These are phyloP conservation scores for Galerucella calmariensis DNA, from an alignment of 2,888 invertebrate genomes.

Conservation along the genomic window DNA sequence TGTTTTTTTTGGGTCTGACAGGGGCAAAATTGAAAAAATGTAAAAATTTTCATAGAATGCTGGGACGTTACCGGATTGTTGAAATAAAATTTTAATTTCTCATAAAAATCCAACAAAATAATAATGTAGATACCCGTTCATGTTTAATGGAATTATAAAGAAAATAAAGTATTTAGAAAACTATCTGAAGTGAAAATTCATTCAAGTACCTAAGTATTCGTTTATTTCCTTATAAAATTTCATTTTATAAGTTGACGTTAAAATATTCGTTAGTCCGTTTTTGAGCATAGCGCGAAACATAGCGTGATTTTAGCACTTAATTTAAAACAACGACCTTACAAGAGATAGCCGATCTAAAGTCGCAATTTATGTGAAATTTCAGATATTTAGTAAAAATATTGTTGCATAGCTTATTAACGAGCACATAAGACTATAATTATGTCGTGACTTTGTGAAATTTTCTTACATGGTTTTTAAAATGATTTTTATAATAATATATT, in stretches of 20 bases:
- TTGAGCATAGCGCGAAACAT: conserved; percentile 28
- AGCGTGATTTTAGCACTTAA: conserved; percentile 38
- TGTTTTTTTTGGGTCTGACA: too few species aligned
- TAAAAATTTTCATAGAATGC: too few species aligned
- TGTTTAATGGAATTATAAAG: not conserved
- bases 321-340: conserved; percentile 33
- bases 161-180: not conserved
- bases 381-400: conserved; percentile 28
- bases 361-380: conserved; percentile 34
- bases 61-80: too few species aligned
- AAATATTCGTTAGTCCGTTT: conserved; percentile 21
- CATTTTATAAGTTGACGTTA: conserved; percentile 7
- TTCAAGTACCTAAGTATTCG: not conserved
- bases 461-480: conserved; percentile 27
- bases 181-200: not conserved
- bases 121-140: too few species aligned
- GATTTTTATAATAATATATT: conserved; percentile 24
- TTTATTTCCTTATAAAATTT: not conserved
- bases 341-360: conserved; percentile 31
- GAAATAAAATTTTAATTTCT: too few species aligned
- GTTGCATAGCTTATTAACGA: conserved; percentile 35
- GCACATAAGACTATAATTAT: conserved; percentile 26
- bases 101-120: too few species aligned
- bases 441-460: conserved; percentile 32
- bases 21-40: too few species aligned